Evolutionary conservation across 2,888 invertebrate genomes (phyloP), one percentile per base, ranked within the genome.

Genomic region (Odontocerum albicorne): DNA sequence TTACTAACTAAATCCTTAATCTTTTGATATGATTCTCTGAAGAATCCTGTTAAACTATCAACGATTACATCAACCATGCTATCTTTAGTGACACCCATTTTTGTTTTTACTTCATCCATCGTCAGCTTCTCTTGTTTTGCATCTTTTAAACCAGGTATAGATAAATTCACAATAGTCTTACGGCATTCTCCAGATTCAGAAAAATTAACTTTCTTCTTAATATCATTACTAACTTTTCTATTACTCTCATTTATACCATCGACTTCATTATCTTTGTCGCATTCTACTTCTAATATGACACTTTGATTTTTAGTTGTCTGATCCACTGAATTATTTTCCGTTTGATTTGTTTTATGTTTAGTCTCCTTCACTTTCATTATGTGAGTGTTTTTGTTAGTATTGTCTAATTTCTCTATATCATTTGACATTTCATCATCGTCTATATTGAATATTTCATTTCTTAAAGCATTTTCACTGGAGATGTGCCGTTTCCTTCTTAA

Each of bases 21-120:
- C 46, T 43, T 19, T 2, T 32, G 39, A 17, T n/a, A 49, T 2
- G 39, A 27, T 15, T 27, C 49, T 49, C 40, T 22, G n/a, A 47
- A 52, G 39, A 55, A 36, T 8, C 27, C 35, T 17, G 43, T 8
- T 2, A 55, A 38, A 21, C 21, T 31, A 16, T 35, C 32, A 12
- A 55, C 15, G n/a, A 55, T 20, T 10, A 33, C 6, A 15, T 49
- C 49, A 19, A 55, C 33, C 22, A 40, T 20, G 10, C 36, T 49
- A n/a, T 50, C 35, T 15, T 58, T 46, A 19, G 44, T 12, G 17
- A 40, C 10, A 15, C 44, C 45, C 12, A 55, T 17, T 8, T 55
- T 45, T n/a, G 15, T 19, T 12, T 35, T 46, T 8, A 50, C 20
- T 44, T 50, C 44, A 15, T 52, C 40, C 32, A 27, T 32, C 2